Conservation (phyloP, 2,888 invertebrate genomes). For the Polydesmus complanatus region DNA sequence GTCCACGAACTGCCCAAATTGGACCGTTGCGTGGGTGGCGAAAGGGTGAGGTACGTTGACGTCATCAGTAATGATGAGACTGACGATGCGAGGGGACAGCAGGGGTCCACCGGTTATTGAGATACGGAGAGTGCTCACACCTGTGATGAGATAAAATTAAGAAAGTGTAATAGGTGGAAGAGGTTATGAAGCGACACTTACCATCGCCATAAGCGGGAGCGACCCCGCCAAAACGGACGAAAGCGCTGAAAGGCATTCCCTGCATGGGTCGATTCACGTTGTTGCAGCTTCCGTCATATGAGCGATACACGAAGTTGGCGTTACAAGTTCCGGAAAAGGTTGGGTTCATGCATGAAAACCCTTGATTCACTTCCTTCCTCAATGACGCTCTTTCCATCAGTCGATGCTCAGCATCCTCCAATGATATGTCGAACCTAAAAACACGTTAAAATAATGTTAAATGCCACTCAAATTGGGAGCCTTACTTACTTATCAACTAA, state of each 20-base stretch:
- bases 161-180: too few relatives aligned
- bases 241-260: neutral
- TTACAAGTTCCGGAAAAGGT: neutral
- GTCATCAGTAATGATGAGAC: slow-evolving; percentile 49
- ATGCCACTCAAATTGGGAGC: too few relatives aligned
- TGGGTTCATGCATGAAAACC: too few relatives aligned
- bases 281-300: neutral
- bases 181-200: too few relatives aligned
- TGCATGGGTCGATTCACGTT: neutral
- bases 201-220: neutral
- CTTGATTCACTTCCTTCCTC: too few relatives aligned
- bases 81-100: slow-evolving; percentile 62
- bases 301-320: neutral
- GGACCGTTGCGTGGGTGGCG: slow-evolving; percentile 43
- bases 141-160: too few relatives aligned
- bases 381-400: neutral
- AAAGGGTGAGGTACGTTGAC: slow-evolving; percentile 41
- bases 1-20: slow-evolving; percentile 83
- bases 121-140: too few relatives aligned
- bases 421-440: neutral
- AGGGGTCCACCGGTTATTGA: slow-evolving; percentile 34
- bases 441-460: too few relatives aligned
- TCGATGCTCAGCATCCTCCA: neutral
- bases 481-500: too few relatives aligned
- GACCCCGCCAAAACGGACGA: neutral